Percentiles rank a stretch among this genome's conserved stretches.
phyloP scores from a whole-genome alignment of 2,888 invertebrate species.

The Steinernema scapterisci region DNA sequence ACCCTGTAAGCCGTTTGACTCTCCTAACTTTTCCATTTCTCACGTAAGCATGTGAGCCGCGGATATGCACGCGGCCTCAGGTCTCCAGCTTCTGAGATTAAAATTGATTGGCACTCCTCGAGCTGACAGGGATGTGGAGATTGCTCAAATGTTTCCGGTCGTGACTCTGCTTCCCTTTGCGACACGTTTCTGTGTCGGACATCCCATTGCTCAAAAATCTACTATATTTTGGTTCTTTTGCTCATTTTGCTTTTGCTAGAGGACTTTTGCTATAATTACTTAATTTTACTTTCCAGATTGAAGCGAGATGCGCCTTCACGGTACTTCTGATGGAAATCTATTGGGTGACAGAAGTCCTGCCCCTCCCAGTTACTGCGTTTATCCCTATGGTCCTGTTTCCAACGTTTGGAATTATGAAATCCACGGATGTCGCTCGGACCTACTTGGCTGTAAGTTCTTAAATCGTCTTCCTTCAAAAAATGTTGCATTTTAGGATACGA shows the following conservation, averaged over 20 bases:
- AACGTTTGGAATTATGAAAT: constrained; percentile 57
- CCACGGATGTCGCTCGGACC: constrained; percentile 57
- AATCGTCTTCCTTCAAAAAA: neutral
- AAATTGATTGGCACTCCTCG: neutral
- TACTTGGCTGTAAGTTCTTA: constrained; percentile 54
- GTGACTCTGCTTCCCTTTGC: too few species aligned
- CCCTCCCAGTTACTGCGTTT: constrained; percentile 63
- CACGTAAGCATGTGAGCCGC: neutral
- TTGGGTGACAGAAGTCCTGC: constrained; percentile 65
- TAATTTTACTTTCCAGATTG: constrained; percentile 30
- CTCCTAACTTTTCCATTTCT: too few species aligned
- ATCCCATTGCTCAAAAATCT: too few species aligned
- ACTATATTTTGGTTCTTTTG: too few species aligned
- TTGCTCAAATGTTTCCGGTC: neutral
- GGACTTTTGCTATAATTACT: too few species aligned
- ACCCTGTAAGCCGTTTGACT: neutral
- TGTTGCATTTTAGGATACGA: constrained; percentile 64
- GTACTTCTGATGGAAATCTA: constrained; percentile 60
- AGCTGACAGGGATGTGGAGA: neutral
- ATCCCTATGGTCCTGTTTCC: constrained; percentile 65
- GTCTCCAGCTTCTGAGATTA: neutral
- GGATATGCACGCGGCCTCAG: neutral
- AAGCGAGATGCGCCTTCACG: constrained; percentile 61
- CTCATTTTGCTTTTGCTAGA: too few species aligned
- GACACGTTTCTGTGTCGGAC: too few species aligned